phyloP scores from a whole-genome alignment of 2,888 invertebrate species.

The Lithosia quadra region DNA sequence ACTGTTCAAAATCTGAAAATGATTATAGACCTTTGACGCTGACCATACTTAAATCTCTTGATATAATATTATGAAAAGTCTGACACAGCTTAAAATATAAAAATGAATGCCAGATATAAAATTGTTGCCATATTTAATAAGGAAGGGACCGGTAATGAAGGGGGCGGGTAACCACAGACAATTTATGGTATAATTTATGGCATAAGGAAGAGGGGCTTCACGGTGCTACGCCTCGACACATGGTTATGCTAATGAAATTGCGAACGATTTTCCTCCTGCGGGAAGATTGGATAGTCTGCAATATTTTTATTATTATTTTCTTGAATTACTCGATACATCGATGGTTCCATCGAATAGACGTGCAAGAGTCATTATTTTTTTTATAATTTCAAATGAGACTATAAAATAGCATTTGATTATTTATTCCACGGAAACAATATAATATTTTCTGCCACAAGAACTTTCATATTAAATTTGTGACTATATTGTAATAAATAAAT shows the following conservation, averaged over 20 bases:
- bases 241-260: constrained; percentile 8
- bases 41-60: no score
- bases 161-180: neutral
- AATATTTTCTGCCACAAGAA: no score
- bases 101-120: neutral
- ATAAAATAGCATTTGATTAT: no score
- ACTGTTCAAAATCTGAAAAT: no score
- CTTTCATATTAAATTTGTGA: no score
- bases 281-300: neutral
- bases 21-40: no score
- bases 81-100: neutral
- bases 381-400: no score
- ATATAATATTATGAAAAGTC: neutral
- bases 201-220: constrained; percentile 1
- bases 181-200: constrained; percentile 4
- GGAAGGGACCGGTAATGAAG: neutral
- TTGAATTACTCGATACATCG: neutral
- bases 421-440: no score
- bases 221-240: neutral
- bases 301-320: neutral
- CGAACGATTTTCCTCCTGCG: neutral
- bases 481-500: no score
- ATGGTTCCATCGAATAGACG: no score
- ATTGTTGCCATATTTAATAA: neutral
- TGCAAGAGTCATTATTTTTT: no score